These are phyloP conservation scores for Proisotoma minuta DNA, from an alignment of 2,888 invertebrate species.

Conservation along the genomic window DNA sequence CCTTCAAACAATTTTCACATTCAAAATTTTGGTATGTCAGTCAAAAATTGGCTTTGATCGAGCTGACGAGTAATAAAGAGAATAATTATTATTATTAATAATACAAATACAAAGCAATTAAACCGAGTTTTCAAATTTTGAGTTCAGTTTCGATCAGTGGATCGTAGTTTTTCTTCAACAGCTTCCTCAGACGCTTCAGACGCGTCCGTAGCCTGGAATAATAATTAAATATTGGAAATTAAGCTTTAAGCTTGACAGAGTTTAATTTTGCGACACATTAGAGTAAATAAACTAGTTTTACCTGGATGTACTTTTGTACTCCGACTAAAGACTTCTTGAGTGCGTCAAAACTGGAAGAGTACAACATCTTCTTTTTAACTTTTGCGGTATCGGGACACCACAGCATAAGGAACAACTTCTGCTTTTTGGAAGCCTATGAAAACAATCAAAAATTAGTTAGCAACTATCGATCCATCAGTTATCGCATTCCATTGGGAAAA, in stretches of 20 bases:
- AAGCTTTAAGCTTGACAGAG: neutral
- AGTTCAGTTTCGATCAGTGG: conserved; percentile 62
- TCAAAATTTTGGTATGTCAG: too few relatives aligned
- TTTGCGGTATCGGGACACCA: conserved; percentile 99
- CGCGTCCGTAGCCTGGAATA: conserved; percentile 76
- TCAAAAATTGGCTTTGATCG: too few relatives aligned
- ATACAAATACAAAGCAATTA: too few relatives aligned
- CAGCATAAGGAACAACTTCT: conserved; percentile 95
- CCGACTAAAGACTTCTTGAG: conserved; percentile 95
- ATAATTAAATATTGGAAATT: conserved; percentile 11
- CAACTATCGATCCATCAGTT: neutral
- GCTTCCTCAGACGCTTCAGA: conserved; percentile 90
- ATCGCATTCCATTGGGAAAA: too few relatives aligned
- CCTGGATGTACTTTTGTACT: conserved; percentile 90
- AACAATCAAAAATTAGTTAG: neutral
- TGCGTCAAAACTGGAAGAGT: conserved; percentile 93
- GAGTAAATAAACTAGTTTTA: conserved; percentile 42
- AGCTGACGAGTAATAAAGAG: too few relatives aligned
- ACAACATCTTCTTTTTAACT: conserved; percentile 75
- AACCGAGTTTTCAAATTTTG: conserved; percentile 29
- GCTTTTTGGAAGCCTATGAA: conserved; percentile 80
- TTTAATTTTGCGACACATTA: neutral
- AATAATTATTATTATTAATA: too few relatives aligned
- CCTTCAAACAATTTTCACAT: too few relatives aligned
- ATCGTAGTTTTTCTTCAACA: conserved; percentile 88